A percentile compares a stretch with the other conserved stretches of the same genome.
Conservation (phyloP, 2,888 invertebrate genomes). For the Lithophane semibrunnea region DNA sequence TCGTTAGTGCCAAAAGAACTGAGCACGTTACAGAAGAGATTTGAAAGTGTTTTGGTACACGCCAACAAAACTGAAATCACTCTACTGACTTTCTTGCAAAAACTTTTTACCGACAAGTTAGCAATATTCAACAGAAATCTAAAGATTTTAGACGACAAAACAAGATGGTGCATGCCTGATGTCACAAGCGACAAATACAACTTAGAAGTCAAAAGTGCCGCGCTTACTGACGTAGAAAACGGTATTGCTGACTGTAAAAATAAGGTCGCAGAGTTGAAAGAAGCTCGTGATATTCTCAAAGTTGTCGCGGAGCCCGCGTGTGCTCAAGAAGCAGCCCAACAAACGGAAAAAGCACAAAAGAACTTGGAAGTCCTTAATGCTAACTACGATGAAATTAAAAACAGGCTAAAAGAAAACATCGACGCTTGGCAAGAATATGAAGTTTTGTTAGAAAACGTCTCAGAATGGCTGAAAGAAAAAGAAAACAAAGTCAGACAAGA, state of each 20-base stretch:
- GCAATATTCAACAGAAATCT: slow-evolving; percentile 95
- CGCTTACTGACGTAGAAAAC: slow-evolving; percentile 93
- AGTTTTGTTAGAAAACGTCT: slow-evolving; percentile 93
- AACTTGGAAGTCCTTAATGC: slow-evolving; percentile 93
- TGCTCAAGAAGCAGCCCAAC: slow-evolving; percentile 92
- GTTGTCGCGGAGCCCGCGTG: slow-evolving; percentile 94
- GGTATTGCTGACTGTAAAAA: slow-evolving; percentile 93
- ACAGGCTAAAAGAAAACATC: slow-evolving; percentile 92
- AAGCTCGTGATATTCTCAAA: slow-evolving; percentile 93
- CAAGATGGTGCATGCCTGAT: slow-evolving; percentile 97
- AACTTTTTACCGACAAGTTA: slow-evolving; percentile 96
- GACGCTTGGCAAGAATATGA: slow-evolving; percentile 96
- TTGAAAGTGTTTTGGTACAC: slow-evolving; percentile 94
- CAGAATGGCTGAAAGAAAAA: slow-evolving; percentile 94
- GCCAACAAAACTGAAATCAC: slow-evolving; percentile 95
- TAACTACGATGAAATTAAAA: slow-evolving; percentile 93
- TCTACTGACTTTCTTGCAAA: slow-evolving; percentile 95
- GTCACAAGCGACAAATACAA: slow-evolving; percentile 97
- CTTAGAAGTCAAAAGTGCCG: slow-evolving; percentile 96
- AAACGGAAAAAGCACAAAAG: slow-evolving; percentile 92
- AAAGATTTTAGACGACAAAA: slow-evolving; percentile 95
- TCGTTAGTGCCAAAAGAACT: slow-evolving; percentile 95
- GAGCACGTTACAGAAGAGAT: slow-evolving; percentile 95
- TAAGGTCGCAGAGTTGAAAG: slow-evolving; percentile 92
- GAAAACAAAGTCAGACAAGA: slow-evolving; percentile 94